Evolutionary conservation across 2,888 invertebrate genomes (phyloP).

Genomic region (Noctua janthina): DNA sequence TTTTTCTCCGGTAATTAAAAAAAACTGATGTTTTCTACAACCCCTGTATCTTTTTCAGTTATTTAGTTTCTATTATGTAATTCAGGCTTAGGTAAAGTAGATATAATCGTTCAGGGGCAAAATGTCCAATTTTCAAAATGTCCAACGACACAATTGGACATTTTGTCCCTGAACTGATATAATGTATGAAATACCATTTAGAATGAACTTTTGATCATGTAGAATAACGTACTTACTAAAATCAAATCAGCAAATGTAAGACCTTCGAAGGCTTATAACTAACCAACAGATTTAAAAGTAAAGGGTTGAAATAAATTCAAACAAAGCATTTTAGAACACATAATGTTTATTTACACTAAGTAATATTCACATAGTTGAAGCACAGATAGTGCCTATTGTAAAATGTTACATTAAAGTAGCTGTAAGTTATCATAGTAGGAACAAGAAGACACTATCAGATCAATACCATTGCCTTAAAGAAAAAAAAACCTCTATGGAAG

Average conservation of each 20-base stretch:
- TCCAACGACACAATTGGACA: too few species aligned
- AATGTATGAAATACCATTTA: too few species aligned
- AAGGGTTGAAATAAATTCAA: conserved; percentile 60
- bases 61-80: not conserved
- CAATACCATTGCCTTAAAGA: conserved; percentile 39
- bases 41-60: too few species aligned
- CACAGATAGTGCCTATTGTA: conserved; percentile 59
- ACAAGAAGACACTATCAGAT: conserved; percentile 64
- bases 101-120: too few species aligned
- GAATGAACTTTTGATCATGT: not conserved
- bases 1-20: not conserved
- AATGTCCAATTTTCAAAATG: too few species aligned
- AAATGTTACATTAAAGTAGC: conserved; percentile 58
- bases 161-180: too few species aligned
- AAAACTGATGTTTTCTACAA: too few species aligned
- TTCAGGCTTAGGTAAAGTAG: too few species aligned
- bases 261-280: not conserved
- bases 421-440: conserved; percentile 69
- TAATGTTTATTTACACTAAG: conserved; percentile 88
- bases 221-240: not conserved
- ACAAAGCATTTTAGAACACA: conserved; percentile 81
- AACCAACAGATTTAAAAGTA: not conserved
- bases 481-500: conserved; percentile 29
- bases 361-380: conserved; percentile 82
- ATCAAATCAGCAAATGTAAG: not conserved